A percentile compares a stretch with the other conserved stretches of the same genome.
These are phyloP conservation scores for Drosophila arizonae DNA, from an alignment of 1,140 invertebrate species.

Conservation along the genomic window DNA sequence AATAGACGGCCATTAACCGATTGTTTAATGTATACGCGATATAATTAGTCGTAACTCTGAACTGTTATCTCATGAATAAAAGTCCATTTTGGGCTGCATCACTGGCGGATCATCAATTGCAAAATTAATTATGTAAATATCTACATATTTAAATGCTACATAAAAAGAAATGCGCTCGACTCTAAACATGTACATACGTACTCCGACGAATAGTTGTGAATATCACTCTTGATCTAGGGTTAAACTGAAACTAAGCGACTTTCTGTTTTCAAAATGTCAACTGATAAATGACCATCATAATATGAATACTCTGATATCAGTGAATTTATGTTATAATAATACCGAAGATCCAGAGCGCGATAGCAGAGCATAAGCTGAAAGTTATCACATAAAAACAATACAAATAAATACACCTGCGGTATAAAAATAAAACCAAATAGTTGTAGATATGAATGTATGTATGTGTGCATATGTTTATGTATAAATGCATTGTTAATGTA, in stretches of 20 bases:
- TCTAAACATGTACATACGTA: background rate
- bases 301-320: too few relatives aligned
- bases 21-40: constrained; percentile 54
- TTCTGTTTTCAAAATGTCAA: background rate
- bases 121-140: constrained; percentile 62
- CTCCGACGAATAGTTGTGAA: too few relatives aligned
- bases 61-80: constrained; percentile 72
- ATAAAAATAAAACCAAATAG: too few relatives aligned
- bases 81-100: constrained; percentile 43
- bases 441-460: too few relatives aligned
- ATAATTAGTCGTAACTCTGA: constrained; percentile 66
- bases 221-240: background rate
- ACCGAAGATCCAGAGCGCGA: too few relatives aligned
- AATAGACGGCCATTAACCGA: constrained; percentile 56
- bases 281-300: too few relatives aligned
- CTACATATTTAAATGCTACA: constrained; percentile 28
- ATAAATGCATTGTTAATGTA: too few relatives aligned
- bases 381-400: too few relatives aligned
- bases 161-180: constrained; percentile 1
- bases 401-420: too few relatives aligned
- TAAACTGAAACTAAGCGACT: background rate
- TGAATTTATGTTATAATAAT: too few relatives aligned
- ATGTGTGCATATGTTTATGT: too few relatives aligned
- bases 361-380: too few relatives aligned
- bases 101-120: constrained; percentile 46